These are phyloP conservation scores for Phylloscopus trochiloides DNA, from an alignment of 2,113 vertebrate species.

Conservation along the genomic window DNA sequence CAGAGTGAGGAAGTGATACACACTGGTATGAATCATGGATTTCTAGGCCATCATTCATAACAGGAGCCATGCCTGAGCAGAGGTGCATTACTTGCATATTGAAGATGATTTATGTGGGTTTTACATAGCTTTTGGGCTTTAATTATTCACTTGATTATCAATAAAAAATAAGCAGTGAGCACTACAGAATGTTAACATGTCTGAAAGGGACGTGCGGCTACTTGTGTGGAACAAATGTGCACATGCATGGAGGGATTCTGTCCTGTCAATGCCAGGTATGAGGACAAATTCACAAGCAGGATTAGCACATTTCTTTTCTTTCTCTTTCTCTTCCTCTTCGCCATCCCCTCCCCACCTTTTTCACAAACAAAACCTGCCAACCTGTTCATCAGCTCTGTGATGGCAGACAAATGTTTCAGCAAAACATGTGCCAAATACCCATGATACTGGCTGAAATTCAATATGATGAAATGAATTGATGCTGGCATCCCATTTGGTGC, in stretches of 20 bases:
- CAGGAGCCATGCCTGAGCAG: constrained; percentile 37
- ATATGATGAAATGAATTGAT: constrained; percentile 72
- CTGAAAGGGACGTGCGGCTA: constrained; percentile 19
- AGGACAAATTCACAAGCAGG: constrained; percentile 46
- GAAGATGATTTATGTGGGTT: constrained; percentile 71
- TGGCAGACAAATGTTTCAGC: constrained; percentile 75
- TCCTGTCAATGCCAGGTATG: constrained; percentile 3
- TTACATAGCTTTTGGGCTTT: constrained; percentile 67
- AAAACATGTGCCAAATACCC: constrained; percentile 73
- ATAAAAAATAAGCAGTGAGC: constrained; percentile 74
- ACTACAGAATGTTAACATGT: constrained; percentile 44
- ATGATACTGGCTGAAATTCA: constrained; percentile 75
- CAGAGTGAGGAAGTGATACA: not conserved
- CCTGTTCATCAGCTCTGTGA: constrained; percentile 73
- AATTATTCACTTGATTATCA: constrained; percentile 81
- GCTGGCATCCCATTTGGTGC: constrained; percentile 55
- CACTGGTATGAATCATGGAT: constrained; percentile 40
- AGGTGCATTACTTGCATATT: constrained; percentile 35
- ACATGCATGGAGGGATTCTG: not conserved
- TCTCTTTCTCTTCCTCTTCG: not conserved
- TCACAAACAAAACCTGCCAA: constrained; percentile 71
- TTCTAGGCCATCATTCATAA: constrained; percentile 62
- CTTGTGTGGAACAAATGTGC: not conserved
- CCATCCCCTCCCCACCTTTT: not conserved
- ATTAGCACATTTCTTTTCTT: constrained; percentile 43